phyloP scores from a whole-genome alignment of 2,113 vertebrate genomes.

The Pygoscelis antarcticus region DNA sequence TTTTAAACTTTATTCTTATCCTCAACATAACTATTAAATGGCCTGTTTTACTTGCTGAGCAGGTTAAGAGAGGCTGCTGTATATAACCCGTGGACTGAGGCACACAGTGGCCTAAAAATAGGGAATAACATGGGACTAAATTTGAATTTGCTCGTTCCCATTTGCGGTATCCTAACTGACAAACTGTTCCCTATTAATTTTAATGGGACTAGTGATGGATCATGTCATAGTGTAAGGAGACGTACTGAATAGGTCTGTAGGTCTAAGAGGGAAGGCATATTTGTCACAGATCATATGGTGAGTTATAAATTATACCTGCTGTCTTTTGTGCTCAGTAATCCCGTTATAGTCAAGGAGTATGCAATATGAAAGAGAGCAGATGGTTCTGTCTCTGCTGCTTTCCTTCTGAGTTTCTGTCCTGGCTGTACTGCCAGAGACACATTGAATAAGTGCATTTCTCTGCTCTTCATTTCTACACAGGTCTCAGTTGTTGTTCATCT shows the following conservation, averaged over 20 bases:
- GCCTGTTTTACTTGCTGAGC: background rate
- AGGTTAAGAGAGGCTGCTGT: background rate
- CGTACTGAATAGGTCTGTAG: background rate
- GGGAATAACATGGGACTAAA: background rate
- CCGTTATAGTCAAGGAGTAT: background rate
- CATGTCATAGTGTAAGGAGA: background rate
- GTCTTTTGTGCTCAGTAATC: background rate
- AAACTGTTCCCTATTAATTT: background rate
- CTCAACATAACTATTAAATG: background rate
- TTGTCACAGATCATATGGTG: background rate
- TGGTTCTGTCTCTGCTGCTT: background rate
- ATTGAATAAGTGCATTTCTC: background rate
- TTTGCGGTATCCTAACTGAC: background rate
- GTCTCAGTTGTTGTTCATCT: background rate
- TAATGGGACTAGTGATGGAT: background rate
- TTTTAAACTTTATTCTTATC: background rate
- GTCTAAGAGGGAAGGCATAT: background rate
- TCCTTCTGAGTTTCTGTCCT: background rate
- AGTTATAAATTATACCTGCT: background rate
- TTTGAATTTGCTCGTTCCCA: background rate
- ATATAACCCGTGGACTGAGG: background rate
- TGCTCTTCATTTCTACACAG: background rate
- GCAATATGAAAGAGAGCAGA: background rate
- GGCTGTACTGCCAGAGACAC: background rate
- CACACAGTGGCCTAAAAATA: background rate